phyloP scores from a whole-genome alignment of 1,140 invertebrate genomes.

The Drosophila jambulina region DNA sequence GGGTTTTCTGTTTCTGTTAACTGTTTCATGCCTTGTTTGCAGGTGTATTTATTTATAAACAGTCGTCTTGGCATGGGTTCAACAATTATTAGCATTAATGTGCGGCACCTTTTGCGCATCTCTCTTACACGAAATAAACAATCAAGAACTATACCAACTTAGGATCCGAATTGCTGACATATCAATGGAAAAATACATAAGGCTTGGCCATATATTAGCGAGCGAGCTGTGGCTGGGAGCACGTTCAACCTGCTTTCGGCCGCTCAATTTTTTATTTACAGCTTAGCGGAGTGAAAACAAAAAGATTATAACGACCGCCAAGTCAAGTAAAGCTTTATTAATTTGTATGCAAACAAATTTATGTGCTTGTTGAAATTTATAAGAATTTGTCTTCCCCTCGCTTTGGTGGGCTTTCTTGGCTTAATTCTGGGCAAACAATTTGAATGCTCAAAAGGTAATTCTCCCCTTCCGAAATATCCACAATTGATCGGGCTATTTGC shows the following conservation, averaged over 20 bases:
- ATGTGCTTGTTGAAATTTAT: slow-evolving; percentile 49
- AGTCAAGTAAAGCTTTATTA: slow-evolving; percentile 57
- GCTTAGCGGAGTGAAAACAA: slow-evolving; percentile 53
- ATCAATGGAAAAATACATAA: slow-evolving; percentile 37
- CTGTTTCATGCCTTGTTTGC: not conserved
- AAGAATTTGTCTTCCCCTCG: slow-evolving; percentile 22
- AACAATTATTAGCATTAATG: slow-evolving; percentile 45
- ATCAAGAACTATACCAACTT: not conserved
- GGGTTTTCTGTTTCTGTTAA: not conserved
- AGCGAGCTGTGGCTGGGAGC: slow-evolving; percentile 27
- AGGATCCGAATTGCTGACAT: slow-evolving; percentile 8
- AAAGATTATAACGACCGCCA: slow-evolving; percentile 35
- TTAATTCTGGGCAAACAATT: slow-evolving; percentile 39
- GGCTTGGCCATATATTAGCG: slow-evolving; percentile 19
- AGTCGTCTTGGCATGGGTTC: slow-evolving; percentile 48
- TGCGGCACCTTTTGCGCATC: slow-evolving; percentile 14
- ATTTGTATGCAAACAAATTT: slow-evolving; percentile 73
- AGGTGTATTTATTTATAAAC: slow-evolving; percentile 14
- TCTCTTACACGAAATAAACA: slow-evolving; percentile 1
- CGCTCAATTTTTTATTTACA: slow-evolving; percentile 49
- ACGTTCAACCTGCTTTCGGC: slow-evolving; percentile 66
- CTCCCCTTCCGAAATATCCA: not conserved
- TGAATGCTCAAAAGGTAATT: slow-evolving; percentile 12
- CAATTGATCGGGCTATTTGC: slow-evolving; percentile 44
- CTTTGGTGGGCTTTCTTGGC: not conserved